Conservation (phyloP, 2,888 invertebrate species). For the Leptopilina drosophilae region DNA sequence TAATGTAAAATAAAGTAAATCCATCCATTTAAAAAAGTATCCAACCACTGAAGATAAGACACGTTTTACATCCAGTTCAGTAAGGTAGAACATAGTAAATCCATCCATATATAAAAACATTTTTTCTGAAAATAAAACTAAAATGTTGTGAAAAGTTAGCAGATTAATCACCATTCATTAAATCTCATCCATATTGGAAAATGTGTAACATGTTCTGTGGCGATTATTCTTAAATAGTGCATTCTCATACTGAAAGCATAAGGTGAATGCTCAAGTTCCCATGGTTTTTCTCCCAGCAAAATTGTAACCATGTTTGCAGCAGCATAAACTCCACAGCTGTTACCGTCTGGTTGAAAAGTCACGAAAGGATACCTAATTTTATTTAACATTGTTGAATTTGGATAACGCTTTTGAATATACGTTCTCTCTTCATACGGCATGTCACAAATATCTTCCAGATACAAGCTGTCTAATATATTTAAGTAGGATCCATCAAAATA, state of each 20-base stretch:
- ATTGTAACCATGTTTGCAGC: slow-evolving; percentile 52
- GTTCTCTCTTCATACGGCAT: slow-evolving; percentile 31
- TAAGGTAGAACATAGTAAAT: too few species aligned
- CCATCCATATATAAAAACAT: too few species aligned
- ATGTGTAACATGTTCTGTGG: background rate
- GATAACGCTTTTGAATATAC: slow-evolving; percentile 50
- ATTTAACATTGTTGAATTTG: background rate
- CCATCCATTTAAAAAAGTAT: too few species aligned
- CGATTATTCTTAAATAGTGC: background rate
- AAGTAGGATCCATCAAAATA: slow-evolving; percentile 49
- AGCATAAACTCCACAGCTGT: slow-evolving; percentile 52
- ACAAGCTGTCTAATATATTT: slow-evolving; percentile 51
- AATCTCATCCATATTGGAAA: background rate
- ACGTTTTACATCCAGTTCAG: too few species aligned
- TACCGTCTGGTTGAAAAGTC: slow-evolving; percentile 44
- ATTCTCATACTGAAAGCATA: background rate
- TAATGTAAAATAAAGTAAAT: too few species aligned
- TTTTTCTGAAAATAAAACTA: too few species aligned
- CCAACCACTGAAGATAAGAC: too few species aligned
- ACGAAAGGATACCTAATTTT: slow-evolving; percentile 14
- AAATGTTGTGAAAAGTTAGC: too few species aligned
- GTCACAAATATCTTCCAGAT: background rate
- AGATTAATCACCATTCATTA: too few species aligned
- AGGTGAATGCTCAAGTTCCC: background rate
- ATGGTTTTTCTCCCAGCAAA: slow-evolving; percentile 44